phyloP scores from a whole-genome alignment of 2,888 invertebrate genomes.

The Andrena minutula region DNA sequence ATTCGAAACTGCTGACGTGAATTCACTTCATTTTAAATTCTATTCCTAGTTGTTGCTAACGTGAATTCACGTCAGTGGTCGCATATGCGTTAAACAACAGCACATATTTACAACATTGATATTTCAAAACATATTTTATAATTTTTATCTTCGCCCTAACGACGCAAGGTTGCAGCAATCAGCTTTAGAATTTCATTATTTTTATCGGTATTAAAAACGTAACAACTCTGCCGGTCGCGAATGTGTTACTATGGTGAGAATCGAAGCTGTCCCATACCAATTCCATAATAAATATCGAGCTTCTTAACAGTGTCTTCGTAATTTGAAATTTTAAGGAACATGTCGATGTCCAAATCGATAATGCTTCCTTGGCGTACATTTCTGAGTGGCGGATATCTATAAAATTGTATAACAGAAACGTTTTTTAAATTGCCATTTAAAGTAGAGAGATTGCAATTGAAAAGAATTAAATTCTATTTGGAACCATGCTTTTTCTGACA shows the following conservation, averaged over 20 bases:
- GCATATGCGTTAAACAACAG: too few species aligned
- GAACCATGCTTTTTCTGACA: not conserved
- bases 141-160: too few species aligned
- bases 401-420: not conserved
- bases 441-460: constrained; percentile 5
- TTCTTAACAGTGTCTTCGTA: constrained; percentile 96
- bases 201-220: too few species aligned
- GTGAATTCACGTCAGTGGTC: too few species aligned
- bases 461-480: constrained; percentile 5
- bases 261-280: constrained; percentile 87
- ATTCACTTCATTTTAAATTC: too few species aligned
- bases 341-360: constrained; percentile 92
- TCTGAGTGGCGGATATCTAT: constrained; percentile 47
- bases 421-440: not conserved
- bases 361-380: constrained; percentile 88
- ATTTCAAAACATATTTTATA: too few species aligned
- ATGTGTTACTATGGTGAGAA: constrained; percentile 16
- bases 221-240: too few species aligned
- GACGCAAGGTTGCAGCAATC: too few species aligned
- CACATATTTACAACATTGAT: too few species aligned
- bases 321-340: constrained; percentile 92
- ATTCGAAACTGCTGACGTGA: too few species aligned
- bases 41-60: too few species aligned
- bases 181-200: too few species aligned
- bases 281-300: constrained; percentile 96